Percentiles rank a stretch among this genome's conserved stretches.
phyloP scores from a whole-genome alignment of 2,797 vertebrate species.

The Melanitta fusca region DNA sequence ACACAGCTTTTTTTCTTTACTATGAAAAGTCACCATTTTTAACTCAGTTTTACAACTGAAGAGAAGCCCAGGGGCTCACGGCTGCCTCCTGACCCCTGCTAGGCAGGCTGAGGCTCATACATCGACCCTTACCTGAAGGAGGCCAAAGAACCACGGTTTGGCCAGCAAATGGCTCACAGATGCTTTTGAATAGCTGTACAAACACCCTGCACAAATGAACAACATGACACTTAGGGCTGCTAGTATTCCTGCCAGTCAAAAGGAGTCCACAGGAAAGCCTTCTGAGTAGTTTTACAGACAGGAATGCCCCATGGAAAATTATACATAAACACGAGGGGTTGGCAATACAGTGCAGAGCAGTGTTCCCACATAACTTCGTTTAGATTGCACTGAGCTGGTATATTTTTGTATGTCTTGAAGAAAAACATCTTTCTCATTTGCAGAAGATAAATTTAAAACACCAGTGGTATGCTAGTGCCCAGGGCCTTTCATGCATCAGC shows the following conservation, averaged over 20 bases:
- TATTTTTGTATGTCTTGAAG: constrained; percentile 84
- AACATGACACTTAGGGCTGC: constrained; percentile 74
- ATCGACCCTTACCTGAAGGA: not conserved
- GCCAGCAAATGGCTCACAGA: constrained; percentile 76
- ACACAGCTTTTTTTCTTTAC: not conserved
- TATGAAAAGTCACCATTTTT: not conserved
- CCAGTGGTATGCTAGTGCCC: constrained; percentile 60
- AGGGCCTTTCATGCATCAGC: constrained; percentile 63
- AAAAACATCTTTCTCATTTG: constrained; percentile 86
- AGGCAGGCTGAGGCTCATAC: not conserved
- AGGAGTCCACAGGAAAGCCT: constrained; percentile 67
- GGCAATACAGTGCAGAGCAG: constrained; percentile 75
- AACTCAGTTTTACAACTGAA: not conserved
- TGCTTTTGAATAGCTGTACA: constrained; percentile 77
- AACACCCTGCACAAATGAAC: constrained; percentile 72
- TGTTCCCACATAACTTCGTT: constrained; percentile 77
- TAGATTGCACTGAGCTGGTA: constrained; percentile 79
- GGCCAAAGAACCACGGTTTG: not conserved
- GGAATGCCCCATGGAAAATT: constrained; percentile 83
- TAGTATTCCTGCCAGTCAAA: constrained; percentile 80
- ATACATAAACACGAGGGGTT: constrained; percentile 82
- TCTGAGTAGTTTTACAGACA: constrained; percentile 77
- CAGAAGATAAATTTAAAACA: constrained; percentile 84
- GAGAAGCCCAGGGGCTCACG: not conserved
- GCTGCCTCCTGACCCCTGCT: not conserved